Percentiles rank a stretch among this genome's conserved stretches.
phyloP scores from a whole-genome alignment of 2,888 invertebrate genomes.

The Drosophila peninsularis region DNA sequence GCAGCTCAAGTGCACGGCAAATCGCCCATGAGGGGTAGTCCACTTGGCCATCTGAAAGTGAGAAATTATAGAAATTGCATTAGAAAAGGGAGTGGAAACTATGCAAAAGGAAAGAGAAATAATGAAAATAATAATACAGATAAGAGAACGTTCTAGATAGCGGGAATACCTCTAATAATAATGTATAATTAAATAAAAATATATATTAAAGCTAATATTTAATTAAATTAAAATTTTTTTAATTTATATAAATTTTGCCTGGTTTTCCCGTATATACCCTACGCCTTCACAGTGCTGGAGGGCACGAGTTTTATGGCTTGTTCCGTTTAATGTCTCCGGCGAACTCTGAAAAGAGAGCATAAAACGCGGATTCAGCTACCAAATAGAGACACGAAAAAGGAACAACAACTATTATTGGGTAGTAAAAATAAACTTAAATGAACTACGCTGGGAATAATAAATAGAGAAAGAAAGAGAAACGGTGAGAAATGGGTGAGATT shows the following conservation, averaged over 20 bases:
- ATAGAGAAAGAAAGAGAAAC: not conserved
- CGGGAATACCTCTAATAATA: not conserved
- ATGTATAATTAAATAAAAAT: not conserved
- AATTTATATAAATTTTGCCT: too few relatives aligned
- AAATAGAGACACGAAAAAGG: constrained; percentile 10
- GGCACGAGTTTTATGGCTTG: constrained; percentile 25
- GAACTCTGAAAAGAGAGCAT: constrained; percentile 1
- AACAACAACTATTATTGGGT: constrained; percentile 6
- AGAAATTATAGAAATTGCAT: not conserved
- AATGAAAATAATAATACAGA: too few relatives aligned
- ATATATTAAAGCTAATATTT: too few relatives aligned
- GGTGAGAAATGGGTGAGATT: not conserved
- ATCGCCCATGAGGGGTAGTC: not conserved
- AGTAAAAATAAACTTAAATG: constrained; percentile 28
- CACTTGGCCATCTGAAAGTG: not conserved
- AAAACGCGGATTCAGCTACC: constrained; percentile 12
- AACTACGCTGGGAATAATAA: not conserved
- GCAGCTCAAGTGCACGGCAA: not conserved
- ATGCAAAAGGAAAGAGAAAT: too few relatives aligned
- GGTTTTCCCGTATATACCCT: not conserved
- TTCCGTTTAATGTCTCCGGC: constrained; percentile 32
- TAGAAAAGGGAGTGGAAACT: not conserved
- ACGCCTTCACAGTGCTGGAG: not conserved
- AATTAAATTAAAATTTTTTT: too few relatives aligned
- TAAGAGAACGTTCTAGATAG: too few relatives aligned